phyloP scores from a whole-genome alignment of 2,888 invertebrate species.

The Tenthredo notha region DNA sequence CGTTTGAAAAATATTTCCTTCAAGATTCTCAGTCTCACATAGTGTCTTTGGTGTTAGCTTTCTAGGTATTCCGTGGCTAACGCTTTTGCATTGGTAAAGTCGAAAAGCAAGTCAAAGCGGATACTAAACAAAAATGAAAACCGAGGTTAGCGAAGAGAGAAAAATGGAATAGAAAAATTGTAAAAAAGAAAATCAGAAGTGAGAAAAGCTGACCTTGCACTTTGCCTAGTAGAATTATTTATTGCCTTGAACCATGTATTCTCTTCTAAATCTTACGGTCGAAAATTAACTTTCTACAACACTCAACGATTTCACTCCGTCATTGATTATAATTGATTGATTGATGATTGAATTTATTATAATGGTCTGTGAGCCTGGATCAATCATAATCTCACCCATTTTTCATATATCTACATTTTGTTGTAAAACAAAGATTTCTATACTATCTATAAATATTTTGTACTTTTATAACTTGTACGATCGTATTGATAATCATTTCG shows the following conservation, averaged over 20 bases:
- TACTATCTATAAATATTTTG: not conserved
- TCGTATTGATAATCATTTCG: not conserved
- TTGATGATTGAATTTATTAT: too few species aligned
- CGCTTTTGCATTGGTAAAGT: not conserved
- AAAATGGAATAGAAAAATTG: not conserved
- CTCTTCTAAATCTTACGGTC: not conserved
- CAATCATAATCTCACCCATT: not conserved
- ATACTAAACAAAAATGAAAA: not conserved
- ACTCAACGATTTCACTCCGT: not conserved
- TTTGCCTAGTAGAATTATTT: slow-evolving; percentile 20
- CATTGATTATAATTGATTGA: not conserved
- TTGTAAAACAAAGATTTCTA: not conserved
- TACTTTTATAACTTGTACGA: not conserved
- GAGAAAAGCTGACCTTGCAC: slow-evolving; percentile 12
- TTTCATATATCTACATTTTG: not conserved
- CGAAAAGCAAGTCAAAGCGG: not conserved
- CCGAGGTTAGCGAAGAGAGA: not conserved
- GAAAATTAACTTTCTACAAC: slow-evolving; percentile 16
- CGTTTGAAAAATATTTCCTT: slow-evolving; percentile 4
- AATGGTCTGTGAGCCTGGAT: not conserved
- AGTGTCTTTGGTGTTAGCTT: not conserved
- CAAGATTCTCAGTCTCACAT: not conserved
- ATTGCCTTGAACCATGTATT: not conserved
- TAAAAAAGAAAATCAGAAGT: not conserved
- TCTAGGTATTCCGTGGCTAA: too few species aligned